Evolutionary conservation across 1,140 invertebrate species (phyloP).

Genomic region (Drosophila leontia): DNA sequence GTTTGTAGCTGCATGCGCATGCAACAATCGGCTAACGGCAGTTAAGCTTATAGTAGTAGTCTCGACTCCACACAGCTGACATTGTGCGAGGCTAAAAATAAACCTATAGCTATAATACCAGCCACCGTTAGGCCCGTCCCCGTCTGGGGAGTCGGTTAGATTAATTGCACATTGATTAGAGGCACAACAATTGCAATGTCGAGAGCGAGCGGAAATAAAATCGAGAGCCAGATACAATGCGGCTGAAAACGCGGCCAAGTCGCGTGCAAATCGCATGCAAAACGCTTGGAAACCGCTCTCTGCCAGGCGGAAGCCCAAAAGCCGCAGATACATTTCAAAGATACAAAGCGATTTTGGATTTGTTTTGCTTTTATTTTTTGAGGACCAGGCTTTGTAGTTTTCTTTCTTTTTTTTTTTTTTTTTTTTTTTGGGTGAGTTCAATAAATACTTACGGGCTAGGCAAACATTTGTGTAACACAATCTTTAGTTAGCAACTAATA

Average conservation of each 20-base stretch:
- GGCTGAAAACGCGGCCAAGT: conserved; percentile 52
- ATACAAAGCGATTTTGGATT: conserved; percentile 13
- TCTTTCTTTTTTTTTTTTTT: conserved; percentile 6
- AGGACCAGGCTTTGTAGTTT: conserved; percentile 49
- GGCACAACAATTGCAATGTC: conserved; percentile 64
- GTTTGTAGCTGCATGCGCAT: conserved; percentile 37
- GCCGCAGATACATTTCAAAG: conserved; percentile 16
- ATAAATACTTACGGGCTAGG: conserved; percentile 77
- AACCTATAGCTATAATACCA: conserved; percentile 47
- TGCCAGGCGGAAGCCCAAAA: conserved; percentile 49
- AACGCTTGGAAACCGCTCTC: conserved; percentile 37
- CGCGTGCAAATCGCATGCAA: conserved; percentile 46
- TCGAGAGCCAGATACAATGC: conserved; percentile 21
- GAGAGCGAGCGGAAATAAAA: conserved; percentile 61
- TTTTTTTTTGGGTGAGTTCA: conserved; percentile 45
- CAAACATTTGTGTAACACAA: conserved; percentile 72
- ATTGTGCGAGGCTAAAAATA: conserved; percentile 77
- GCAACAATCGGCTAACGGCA: conserved; percentile 66
- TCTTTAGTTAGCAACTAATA: conserved; percentile 83
- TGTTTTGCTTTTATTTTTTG: conserved; percentile 44
- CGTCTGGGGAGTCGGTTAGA: conserved; percentile 70
- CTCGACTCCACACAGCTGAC: conserved; percentile 42
- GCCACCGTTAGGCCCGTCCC: conserved; percentile 61
- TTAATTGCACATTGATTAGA: conserved; percentile 79
- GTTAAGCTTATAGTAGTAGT: conserved; percentile 38